phyloP scores from a whole-genome alignment of 2,797 vertebrate species.

The Oreochromis mossambicus region DNA sequence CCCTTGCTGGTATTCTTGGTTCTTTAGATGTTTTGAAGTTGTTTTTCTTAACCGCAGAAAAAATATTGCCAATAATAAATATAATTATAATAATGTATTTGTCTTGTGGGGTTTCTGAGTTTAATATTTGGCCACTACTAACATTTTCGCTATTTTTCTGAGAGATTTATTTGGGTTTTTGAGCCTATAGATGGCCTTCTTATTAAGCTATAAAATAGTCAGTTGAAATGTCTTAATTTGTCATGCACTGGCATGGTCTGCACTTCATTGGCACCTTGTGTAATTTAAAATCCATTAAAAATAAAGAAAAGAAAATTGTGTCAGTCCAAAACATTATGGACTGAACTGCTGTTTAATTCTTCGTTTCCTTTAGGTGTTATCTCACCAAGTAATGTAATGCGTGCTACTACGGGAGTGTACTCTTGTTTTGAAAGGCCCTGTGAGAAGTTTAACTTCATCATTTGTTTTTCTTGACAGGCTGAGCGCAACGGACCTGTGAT shows the following conservation, averaged over 20 bases:
- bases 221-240: not conserved
- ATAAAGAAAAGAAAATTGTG: not conserved
- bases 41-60: not conserved
- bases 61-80: not conserved
- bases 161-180: not conserved
- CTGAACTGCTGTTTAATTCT: not conserved
- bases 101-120: not conserved
- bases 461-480: not conserved
- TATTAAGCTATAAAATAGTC: not conserved
- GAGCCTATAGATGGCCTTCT: not conserved
- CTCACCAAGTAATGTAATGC: rapidly evolving
- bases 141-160: not conserved
- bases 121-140: not conserved
- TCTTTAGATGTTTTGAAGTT: not conserved
- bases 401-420: rapidly evolving
- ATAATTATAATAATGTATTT: not conserved
- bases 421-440: conserved; percentile 9
- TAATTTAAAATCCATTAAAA: not conserved
- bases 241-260: not conserved
- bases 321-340: not conserved
- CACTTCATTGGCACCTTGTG: not conserved
- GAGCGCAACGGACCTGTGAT: not conserved
- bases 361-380: not conserved
- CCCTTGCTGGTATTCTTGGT: not conserved
- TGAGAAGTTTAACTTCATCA: not conserved